Conservation (phyloP, 1,140 invertebrate genomes). For the Oedothorax gibbosus region DNA sequence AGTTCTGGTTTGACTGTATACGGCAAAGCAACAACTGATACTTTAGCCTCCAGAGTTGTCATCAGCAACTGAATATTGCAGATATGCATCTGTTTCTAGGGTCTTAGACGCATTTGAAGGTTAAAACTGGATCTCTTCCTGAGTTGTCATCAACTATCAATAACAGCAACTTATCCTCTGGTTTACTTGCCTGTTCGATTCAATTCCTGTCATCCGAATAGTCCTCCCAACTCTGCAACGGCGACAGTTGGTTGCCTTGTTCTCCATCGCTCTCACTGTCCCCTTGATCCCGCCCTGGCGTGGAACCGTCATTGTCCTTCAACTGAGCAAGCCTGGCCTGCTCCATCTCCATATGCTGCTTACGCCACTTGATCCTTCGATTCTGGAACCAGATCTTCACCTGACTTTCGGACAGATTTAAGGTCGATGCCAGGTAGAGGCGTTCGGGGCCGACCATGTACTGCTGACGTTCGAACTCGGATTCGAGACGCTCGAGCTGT, state of each 20-base stretch:
- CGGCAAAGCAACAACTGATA: no score
- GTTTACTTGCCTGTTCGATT: neutral
- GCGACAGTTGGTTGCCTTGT: neutral
- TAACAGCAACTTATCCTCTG: neutral
- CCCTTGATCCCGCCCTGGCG: constrained; percentile 60
- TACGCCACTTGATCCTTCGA: constrained; percentile 94
- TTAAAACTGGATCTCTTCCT: no score
- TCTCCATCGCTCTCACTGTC: constrained; percentile 21
- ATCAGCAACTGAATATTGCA: no score
- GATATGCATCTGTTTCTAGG: no score
- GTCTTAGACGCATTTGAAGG: neutral
- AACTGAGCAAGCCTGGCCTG: constrained; percentile 84
- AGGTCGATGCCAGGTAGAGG: constrained; percentile 85
- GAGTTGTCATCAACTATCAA: no score
- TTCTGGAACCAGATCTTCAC: constrained; percentile 98
- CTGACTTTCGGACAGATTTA: constrained; percentile 92
- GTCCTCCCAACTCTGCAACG: neutral
- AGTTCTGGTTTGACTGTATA: no score
- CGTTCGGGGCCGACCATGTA: constrained; percentile 95
- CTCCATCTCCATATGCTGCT: constrained; percentile 90
- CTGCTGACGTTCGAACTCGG: constrained; percentile 92
- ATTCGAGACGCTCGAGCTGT: constrained; percentile 89
- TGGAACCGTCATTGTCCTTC: constrained; percentile 73
- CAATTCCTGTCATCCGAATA: constrained; percentile 4
- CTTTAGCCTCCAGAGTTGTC: no score